phyloP scores from a whole-genome alignment of 2,797 vertebrate genomes.

The Micropoecilia bifurca region DNA sequence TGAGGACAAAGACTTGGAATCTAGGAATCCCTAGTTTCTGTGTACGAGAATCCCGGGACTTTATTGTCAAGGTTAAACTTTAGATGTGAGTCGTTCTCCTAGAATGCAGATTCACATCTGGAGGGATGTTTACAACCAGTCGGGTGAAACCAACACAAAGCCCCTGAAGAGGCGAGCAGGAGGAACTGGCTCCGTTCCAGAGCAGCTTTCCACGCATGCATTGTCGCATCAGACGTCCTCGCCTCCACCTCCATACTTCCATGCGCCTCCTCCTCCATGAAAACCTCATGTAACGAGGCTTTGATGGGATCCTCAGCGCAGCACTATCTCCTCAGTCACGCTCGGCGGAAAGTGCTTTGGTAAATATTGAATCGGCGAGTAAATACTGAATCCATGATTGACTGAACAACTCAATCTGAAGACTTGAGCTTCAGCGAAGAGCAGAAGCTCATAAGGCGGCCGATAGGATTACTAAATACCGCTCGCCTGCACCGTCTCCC shows the following conservation, averaged over 20 bases:
- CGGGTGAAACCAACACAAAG: slow-evolving; percentile 40
- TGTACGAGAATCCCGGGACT: slow-evolving; percentile 4
- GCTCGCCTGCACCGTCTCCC: slow-evolving; percentile 42
- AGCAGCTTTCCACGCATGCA: slow-evolving; percentile 22
- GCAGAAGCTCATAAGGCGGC: slow-evolving; percentile 47
- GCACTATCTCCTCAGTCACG: slow-evolving; percentile 39
- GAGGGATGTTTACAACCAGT: slow-evolving; percentile 46
- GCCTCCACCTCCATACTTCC: neutral
- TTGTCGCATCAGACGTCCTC: slow-evolving; percentile 21
- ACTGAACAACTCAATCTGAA: slow-evolving; percentile 70
- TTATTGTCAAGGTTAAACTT: slow-evolving; percentile 55
- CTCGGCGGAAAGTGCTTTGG: slow-evolving; percentile 46
- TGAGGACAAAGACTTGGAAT: slow-evolving; percentile 26
- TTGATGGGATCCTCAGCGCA: slow-evolving; percentile 53
- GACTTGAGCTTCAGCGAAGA: slow-evolving; percentile 48
- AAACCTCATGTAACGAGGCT: slow-evolving; percentile 51
- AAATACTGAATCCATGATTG: slow-evolving; percentile 77
- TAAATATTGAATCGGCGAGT: slow-evolving; percentile 72
- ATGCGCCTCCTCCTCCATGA: slow-evolving; percentile 22
- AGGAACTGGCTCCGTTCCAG: slow-evolving; percentile 48
- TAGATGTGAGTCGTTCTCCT: slow-evolving; percentile 35
- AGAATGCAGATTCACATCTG: slow-evolving; percentile 54
- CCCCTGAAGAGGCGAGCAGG: slow-evolving; percentile 25
- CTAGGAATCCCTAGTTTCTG: slow-evolving; percentile 1
- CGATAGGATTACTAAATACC: slow-evolving; percentile 71